These are phyloP conservation scores for Antheraea pernyi DNA, from an alignment of 1,140 invertebrate genomes.

Conservation along the genomic window DNA sequence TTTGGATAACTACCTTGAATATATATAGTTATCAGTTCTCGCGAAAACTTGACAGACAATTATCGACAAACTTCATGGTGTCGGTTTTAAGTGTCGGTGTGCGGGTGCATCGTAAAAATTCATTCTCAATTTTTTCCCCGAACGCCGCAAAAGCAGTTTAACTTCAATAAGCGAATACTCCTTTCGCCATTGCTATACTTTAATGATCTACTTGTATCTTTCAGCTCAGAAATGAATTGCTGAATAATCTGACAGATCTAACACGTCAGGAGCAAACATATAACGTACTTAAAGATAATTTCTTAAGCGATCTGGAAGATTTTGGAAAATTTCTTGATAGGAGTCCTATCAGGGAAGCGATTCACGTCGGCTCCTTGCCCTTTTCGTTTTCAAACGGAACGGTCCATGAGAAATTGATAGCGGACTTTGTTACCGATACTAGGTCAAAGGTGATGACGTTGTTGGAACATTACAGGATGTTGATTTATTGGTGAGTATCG, in stretches of 20 bases:
- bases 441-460: constrained; percentile 39
- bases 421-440: constrained; percentile 40
- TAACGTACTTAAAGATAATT: constrained; percentile 38
- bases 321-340: constrained; percentile 33
- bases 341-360: constrained; percentile 43
- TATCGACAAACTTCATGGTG: no score
- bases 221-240: constrained; percentile 45
- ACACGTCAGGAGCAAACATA: constrained; percentile 35
- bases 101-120: no score
- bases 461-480: constrained; percentile 47
- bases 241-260: constrained; percentile 38
- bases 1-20: no score
- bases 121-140: no score
- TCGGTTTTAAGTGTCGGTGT: no score
- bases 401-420: constrained; percentile 28
- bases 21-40: no score
- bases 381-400: constrained; percentile 47
- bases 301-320: constrained; percentile 16
- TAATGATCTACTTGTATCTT: constrained; percentile 9
- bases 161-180: no score
- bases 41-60: no score
- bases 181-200: no score
- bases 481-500: constrained; percentile 58
- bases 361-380: constrained; percentile 72
- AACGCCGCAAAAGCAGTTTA: no score